These are phyloP conservation scores for Ameiurus melas DNA, from an alignment of 2,113 vertebrate genomes.

Conservation along the genomic window DNA sequence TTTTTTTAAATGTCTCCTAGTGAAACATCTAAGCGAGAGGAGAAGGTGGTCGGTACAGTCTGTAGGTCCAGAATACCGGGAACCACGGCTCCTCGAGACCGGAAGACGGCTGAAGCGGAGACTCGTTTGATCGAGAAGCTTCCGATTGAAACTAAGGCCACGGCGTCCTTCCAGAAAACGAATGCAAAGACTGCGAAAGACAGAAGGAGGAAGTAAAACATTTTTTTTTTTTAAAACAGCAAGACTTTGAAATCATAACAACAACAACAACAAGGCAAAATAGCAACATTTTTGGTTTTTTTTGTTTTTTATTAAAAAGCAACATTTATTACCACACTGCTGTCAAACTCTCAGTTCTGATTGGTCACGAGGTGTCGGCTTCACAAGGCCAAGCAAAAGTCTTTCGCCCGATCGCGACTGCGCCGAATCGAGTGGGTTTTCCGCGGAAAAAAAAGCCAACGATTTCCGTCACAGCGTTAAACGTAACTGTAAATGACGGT, in stretches of 20 bases:
- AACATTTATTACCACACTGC: neutral
- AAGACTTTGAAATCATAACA: neutral
- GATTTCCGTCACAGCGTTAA: too few relatives aligned
- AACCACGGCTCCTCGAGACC: slow-evolving; percentile 43
- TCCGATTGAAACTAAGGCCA: slow-evolving; percentile 73
- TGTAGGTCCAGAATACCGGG: neutral
- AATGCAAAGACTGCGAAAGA: slow-evolving; percentile 66
- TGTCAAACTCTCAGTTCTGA: neutral
- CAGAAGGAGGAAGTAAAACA: neutral
- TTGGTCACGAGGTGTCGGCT: neutral
- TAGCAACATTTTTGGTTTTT: too few relatives aligned
- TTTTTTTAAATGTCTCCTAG: slow-evolving; percentile 19
- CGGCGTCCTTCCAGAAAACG: slow-evolving; percentile 66
- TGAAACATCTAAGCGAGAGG: slow-evolving; percentile 22
- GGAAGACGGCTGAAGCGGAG: slow-evolving; percentile 45
- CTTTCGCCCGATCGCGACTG: too few relatives aligned
- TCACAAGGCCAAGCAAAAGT: too few relatives aligned
- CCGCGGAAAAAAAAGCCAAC: too few relatives aligned
- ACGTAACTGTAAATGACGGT: too few relatives aligned
- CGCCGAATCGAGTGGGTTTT: too few relatives aligned
- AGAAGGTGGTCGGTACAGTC: neutral
- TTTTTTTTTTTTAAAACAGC: too few relatives aligned
- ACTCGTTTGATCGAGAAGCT: slow-evolving; percentile 53
- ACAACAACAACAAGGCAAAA: too few relatives aligned
- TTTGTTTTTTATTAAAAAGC: too few relatives aligned